phyloP scores from a whole-genome alignment of 2,113 vertebrate species.

The Excalfactoria chinensis region DNA sequence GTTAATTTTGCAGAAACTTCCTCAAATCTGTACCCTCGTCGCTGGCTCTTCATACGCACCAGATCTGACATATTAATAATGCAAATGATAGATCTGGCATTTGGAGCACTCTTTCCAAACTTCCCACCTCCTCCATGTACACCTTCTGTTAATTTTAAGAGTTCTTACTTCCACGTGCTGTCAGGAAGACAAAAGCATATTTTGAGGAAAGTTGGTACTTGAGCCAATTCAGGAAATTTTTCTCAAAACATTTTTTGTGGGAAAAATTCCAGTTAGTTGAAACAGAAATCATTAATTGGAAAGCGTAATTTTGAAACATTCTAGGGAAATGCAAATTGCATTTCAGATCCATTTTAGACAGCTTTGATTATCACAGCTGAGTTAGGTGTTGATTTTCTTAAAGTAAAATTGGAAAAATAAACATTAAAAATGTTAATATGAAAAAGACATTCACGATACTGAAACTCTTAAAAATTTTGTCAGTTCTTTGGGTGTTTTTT shows the following conservation, averaged over 20 bases:
- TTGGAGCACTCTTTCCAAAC: slow-evolving; percentile 7
- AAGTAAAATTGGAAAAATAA: not conserved
- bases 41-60: not conserved
- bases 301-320: not conserved
- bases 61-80: slow-evolving; percentile 15
- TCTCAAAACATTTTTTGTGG: not conserved
- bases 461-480: not conserved
- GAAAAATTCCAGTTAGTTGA: not conserved
- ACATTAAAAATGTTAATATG: not conserved
- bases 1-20: not conserved
- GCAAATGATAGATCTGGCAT: slow-evolving; percentile 21
- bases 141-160: slow-evolving; percentile 48
- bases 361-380: not conserved
- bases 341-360: not conserved
- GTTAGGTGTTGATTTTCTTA: not conserved
- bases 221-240: not conserved
- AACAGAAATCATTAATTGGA: not conserved
- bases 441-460: not conserved
- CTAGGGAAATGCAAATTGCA: not conserved
- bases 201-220: slow-evolving; percentile 34
- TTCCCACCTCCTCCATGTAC: not conserved
- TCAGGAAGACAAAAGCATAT: slow-evolving; percentile 26
- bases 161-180: not conserved
- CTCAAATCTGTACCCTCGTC: not conserved
- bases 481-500: not conserved